Evolutionary conservation across 2,797 vertebrate species (phyloP).

Genomic region (Eulemur mongoz): DNA sequence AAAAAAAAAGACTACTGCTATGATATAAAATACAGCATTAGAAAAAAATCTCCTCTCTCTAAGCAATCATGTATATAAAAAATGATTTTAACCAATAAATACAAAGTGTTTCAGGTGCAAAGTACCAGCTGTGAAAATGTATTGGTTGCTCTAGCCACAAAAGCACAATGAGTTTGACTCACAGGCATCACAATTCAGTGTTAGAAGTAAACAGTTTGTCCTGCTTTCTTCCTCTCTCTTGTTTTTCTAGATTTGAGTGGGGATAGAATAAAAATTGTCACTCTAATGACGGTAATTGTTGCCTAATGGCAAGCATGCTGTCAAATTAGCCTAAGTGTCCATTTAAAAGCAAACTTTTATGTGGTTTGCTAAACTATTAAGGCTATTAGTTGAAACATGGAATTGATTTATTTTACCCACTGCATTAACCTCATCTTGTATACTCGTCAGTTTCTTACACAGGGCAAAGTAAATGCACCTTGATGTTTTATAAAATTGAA

Average conservation of each 20-base stretch:
- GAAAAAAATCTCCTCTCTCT: neutral
- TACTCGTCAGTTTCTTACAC: constrained; percentile 70
- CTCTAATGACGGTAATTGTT: constrained; percentile 79
- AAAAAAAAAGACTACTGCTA: constrained; percentile 28
- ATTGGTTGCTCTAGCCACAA: constrained; percentile 21
- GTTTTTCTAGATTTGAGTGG: constrained; percentile 68
- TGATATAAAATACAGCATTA: neutral
- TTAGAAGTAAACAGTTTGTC: constrained; percentile 49
- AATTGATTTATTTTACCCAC: constrained; percentile 82
- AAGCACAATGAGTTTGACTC: constrained; percentile 56
- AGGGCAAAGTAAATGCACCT: constrained; percentile 75
- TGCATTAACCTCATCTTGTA: constrained; percentile 80
- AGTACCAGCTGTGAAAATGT: constrained; percentile 15
- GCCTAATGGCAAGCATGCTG: constrained; percentile 71
- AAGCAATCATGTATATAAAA: constrained; percentile 1
- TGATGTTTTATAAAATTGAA: constrained; percentile 70
- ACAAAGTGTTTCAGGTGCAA: constrained; percentile 18
- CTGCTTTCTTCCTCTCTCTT: constrained; percentile 28
- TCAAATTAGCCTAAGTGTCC: constrained; percentile 76
- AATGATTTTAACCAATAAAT: constrained; percentile 59
- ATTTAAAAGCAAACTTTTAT: constrained; percentile 78
- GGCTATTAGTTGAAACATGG: constrained; percentile 75
- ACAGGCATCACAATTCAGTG: constrained; percentile 39
- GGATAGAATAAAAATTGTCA: constrained; percentile 60
- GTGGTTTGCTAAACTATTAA: constrained; percentile 78